phyloP scores from a whole-genome alignment of 2,113 vertebrate genomes.

The cattle (Bos taurus) region DNA sequence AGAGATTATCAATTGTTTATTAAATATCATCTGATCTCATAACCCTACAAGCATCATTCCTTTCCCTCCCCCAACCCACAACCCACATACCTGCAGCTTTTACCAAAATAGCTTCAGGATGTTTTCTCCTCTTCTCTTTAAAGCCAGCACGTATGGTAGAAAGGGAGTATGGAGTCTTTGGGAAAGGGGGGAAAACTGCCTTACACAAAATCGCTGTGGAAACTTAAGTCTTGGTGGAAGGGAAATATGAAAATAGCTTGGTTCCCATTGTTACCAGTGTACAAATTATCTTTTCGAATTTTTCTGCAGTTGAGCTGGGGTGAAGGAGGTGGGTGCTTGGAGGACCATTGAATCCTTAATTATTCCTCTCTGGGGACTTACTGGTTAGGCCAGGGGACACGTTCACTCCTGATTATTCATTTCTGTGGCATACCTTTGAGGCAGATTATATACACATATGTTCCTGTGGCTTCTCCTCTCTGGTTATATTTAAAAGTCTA shows the following conservation, averaged over 20 bases:
- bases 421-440: conserved; percentile 1
- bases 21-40: not conserved
- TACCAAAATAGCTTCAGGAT: not conserved
- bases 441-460: conserved; percentile 47
- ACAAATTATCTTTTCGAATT: not conserved
- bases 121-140: not conserved
- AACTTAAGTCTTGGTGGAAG: conserved; percentile 16
- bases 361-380: not conserved
- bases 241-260: rapidly evolving
- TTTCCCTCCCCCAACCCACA: rapidly evolving
- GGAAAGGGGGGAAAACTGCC: not conserved
- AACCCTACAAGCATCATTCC: not conserved
- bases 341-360: not conserved
- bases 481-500: conserved; percentile 26
- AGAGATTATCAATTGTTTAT: rapidly evolving
- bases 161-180: rapidly evolving
- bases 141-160: not conserved
- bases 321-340: not conserved
- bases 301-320: not conserved
- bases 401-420: conserved; percentile 40
- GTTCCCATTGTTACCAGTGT: not conserved
- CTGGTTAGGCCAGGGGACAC: not conserved
- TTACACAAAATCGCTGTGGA: not conserved
- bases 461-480: conserved; percentile 46
- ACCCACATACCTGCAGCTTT: not conserved